Conservation (phyloP, 1,140 invertebrate species). For the Bombus pyrosoma region DNA sequence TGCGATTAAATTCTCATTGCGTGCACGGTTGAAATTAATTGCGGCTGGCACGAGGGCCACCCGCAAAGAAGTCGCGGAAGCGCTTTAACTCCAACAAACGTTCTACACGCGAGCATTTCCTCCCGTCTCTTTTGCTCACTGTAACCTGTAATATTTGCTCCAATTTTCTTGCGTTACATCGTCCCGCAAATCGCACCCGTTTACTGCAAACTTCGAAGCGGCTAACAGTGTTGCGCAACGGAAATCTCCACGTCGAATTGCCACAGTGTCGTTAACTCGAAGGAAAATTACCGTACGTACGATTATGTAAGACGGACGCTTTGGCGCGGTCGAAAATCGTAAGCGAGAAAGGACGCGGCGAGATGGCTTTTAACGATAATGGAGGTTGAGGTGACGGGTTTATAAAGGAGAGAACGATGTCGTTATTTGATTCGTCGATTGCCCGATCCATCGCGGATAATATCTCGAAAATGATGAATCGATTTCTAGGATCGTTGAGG, state of each 20-base stretch:
- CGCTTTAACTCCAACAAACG: background rate
- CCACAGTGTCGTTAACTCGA: slow-evolving; percentile 5
- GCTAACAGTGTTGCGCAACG: slow-evolving; percentile 28
- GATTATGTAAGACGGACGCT: background rate
- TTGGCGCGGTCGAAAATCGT: background rate
- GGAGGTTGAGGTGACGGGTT: background rate
- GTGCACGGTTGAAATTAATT: slow-evolving; percentile 7
- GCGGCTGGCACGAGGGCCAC: background rate
- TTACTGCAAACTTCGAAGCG: background rate
- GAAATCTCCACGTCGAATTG: slow-evolving; percentile 5
- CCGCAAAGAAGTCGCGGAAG: slow-evolving; percentile 3
- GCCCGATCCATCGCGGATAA: background rate
- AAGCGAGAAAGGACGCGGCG: background rate
- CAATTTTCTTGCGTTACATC: slow-evolving; percentile 39
- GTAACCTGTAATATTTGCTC: slow-evolving; percentile 21
- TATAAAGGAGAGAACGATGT: background rate
- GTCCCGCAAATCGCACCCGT: slow-evolving; percentile 28
- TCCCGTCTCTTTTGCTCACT: background rate
- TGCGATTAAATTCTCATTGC: slow-evolving; percentile 2
- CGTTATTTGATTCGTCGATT: background rate
- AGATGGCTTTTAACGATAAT: background rate
- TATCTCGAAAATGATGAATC: background rate
- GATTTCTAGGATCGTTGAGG: background rate
- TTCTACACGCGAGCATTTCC: background rate
- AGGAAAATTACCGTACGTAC: background rate